Evolutionary conservation across 1,140 invertebrate genomes (phyloP).

Genomic region (Zelostemma sp.): DNA sequence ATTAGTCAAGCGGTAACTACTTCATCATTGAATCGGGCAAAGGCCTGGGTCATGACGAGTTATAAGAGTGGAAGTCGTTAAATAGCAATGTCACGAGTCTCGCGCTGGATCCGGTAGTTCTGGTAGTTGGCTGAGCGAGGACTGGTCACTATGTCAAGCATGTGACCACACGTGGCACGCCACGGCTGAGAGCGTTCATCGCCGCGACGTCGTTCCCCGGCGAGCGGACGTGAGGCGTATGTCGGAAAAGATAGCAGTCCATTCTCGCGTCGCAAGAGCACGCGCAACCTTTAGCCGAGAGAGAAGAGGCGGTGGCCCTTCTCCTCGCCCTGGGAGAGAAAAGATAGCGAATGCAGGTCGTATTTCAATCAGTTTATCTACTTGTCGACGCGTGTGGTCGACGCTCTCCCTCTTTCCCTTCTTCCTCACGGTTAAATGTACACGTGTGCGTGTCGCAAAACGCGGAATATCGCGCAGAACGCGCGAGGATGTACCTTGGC

Average conservation of each 20-base stretch:
- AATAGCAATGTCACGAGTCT: constrained; percentile 39
- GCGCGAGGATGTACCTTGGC: constrained; percentile 38
- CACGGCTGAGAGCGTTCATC: constrained; percentile 12
- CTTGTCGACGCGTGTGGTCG: constrained; percentile 70
- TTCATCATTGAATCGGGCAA: constrained; percentile 15
- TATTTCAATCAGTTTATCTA: constrained; percentile 71
- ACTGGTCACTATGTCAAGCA: constrained; percentile 48
- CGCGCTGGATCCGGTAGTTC: constrained; percentile 33
- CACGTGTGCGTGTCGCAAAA: constrained; percentile 32
- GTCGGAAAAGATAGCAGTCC: constrained; percentile 22
- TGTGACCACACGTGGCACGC: constrained; percentile 47
- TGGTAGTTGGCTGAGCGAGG: constrained; percentile 29
- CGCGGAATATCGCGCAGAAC: constrained; percentile 34
- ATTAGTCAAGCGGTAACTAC: constrained; percentile 6
- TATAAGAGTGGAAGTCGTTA: constrained; percentile 37
- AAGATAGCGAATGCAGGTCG: constrained; percentile 59
- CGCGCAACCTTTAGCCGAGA: constrained; percentile 19
- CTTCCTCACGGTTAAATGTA: too few relatives aligned
- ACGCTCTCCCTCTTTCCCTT: constrained; percentile 6
- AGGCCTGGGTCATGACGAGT: constrained; percentile 26
- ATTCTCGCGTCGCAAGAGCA: constrained; percentile 20
- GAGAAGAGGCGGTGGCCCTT: constrained; percentile 13
- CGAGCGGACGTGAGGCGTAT: constrained; percentile 12
- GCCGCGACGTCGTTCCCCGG: not conserved
- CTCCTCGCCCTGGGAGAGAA: constrained; percentile 27